Evolutionary conservation across 2,113 vertebrate species (phyloP).

Genomic region (Nothoprocta perdicaria): DNA sequence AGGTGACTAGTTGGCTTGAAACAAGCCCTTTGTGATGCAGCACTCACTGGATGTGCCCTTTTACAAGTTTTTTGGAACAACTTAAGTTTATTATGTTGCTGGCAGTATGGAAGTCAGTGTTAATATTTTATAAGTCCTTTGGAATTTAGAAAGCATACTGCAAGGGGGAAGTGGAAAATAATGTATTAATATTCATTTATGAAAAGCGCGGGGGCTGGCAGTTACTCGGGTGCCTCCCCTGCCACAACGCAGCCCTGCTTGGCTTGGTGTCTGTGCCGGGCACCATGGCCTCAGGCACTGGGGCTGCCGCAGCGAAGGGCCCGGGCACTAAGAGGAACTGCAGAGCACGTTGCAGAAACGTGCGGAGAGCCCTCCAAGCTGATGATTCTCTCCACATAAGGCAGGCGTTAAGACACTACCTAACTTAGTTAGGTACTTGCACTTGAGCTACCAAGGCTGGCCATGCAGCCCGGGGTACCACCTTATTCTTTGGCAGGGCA

Average conservation of each 20-base stretch:
- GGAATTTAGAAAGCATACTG: not conserved
- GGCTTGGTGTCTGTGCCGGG: not conserved
- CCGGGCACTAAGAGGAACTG: accelerated
- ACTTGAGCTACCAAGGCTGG: not conserved
- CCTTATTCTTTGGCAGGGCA: accelerated
- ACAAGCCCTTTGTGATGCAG: not conserved
- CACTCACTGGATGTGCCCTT: not conserved
- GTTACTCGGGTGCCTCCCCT: not conserved
- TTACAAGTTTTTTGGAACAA: not conserved
- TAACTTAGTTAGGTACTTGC: not conserved
- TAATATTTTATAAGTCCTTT: not conserved
- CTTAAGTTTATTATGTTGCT: not conserved
- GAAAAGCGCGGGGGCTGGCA: accelerated
- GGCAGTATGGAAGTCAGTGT: not conserved
- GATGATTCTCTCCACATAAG: not conserved
- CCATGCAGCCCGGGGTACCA: not conserved
- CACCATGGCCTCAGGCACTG: accelerated
- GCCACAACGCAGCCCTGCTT: not conserved
- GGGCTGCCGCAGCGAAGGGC: accelerated
- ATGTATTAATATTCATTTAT: not conserved
- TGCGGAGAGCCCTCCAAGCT: accelerated
- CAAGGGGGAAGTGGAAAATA: not conserved
- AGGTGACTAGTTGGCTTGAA: not conserved
- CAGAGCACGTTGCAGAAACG: accelerated
- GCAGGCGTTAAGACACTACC: not conserved